Base-by-base conservation (phyloP, 2,888 invertebrate genomes). In the Drosophila subquinaria region DNA sequence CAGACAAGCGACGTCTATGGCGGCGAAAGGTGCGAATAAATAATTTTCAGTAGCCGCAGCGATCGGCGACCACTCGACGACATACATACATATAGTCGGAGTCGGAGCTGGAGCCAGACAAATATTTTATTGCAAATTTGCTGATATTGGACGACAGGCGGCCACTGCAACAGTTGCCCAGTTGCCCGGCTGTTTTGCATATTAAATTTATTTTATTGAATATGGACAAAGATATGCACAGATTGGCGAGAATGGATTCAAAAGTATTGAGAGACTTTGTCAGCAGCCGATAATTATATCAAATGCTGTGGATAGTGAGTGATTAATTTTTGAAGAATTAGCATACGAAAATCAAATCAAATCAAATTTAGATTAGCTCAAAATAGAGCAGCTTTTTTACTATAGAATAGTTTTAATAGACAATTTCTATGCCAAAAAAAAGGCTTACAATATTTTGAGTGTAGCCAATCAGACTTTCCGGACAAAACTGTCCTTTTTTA, bases 151-250 rank as follows among this genome's bases (percentile, higher is more conserved):
- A 80, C 74, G 82, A 81, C 82, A 80, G 78, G 73, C 83, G 62
- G 73, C 69, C 75, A 77, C 67, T 76, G 76, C 73, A 35, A 61
- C 73, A 42, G 55, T 59, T 48, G 59, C 30, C 61, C 73, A 42
- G 55, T 59, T 48, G 59, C 38, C 33, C 69, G 79, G 69, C 74
- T 84, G 81, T 79, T 88, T 85, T 84, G 80, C 85, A 81, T 90
- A 81, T 89, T 89, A 84, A 82, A 89, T 87, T 87, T 87, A 89
- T 87, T 87, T 84, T 89, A 86, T 86, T 86, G 85, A 89, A 89
- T 82, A 81, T 73, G 76, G 70, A 64, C 71, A 76, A 59, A 76
- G 79, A 85, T 66, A 80, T 84, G 63, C 51, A 27, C 55, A 70
- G 77, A 83, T 81, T 81, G 52, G 48, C 79, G 85, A 79, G 77